Percentiles rank a stretch among this genome's conserved stretches.
Evolutionary conservation across 2,113 vertebrate species (phyloP).

Genomic region (Dipodomys spectabilis): DNA sequence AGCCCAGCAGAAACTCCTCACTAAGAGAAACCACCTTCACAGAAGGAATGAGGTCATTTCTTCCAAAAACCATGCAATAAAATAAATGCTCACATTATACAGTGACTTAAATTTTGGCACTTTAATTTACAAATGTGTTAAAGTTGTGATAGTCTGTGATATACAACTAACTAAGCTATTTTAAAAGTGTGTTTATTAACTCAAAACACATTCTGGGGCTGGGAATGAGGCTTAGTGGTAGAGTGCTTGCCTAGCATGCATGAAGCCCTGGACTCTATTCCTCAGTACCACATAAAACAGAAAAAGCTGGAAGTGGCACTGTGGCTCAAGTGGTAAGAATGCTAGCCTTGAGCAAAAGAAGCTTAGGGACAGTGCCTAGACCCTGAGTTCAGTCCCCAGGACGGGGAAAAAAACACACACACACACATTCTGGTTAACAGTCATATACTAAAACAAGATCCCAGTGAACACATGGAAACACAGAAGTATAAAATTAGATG

Average conservation of each 20-base stretch:
- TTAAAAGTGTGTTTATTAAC: background rate
- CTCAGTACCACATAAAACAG: too few relatives aligned
- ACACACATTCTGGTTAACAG: background rate
- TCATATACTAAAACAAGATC: background rate
- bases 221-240: too few relatives aligned
- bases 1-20: background rate
- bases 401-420: too few relatives aligned
- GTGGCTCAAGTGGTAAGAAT: too few relatives aligned
- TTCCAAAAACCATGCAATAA: background rate
- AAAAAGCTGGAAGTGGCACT: too few relatives aligned
- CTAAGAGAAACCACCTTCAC: background rate
- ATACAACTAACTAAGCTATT: background rate
- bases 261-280: too few relatives aligned
- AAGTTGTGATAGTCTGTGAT: background rate
- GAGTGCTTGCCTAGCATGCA: too few relatives aligned
- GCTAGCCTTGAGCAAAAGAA: too few relatives aligned
- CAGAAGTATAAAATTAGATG: background rate
- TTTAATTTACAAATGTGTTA: background rate
- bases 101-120: background rate
- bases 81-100: background rate
- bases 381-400: too few relatives aligned
- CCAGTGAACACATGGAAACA: background rate
- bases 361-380: too few relatives aligned
- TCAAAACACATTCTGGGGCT: background rate
- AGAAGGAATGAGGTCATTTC: conserved; percentile 34